phyloP scores from a whole-genome alignment of 2,797 vertebrate species.

The Lerista edwardsae region DNA sequence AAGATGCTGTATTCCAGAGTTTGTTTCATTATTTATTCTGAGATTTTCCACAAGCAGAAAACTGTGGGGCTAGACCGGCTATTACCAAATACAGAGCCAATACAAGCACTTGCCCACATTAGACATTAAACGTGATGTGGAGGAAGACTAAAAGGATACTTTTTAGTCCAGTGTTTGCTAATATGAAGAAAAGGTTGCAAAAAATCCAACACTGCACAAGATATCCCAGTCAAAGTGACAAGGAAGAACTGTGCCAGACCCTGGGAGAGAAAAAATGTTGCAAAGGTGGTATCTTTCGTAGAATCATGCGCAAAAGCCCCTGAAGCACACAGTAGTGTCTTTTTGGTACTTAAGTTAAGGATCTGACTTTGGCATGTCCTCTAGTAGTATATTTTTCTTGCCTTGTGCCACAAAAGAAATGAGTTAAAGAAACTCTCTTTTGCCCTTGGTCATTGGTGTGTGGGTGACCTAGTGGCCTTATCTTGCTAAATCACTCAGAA shows the following conservation, averaged over 20 bases:
- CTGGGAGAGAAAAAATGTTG: neutral
- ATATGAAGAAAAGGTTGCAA: slow-evolving; percentile 4
- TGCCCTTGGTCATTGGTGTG: neutral
- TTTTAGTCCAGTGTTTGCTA: neutral
- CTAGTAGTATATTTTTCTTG: neutral
- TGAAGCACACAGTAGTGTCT: neutral
- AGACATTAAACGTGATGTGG: neutral
- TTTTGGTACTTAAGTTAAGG: neutral
- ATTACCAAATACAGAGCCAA: neutral
- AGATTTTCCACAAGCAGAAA: neutral
- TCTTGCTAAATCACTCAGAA: neutral
- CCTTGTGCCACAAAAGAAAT: neutral
- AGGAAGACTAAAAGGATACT: neutral
- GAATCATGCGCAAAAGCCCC: neutral
- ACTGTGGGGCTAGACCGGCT: neutral
- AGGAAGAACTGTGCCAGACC: neutral
- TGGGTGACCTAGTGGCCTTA: neutral
- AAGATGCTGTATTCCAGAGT: neutral
- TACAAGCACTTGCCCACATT: neutral
- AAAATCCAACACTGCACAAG: neutral
- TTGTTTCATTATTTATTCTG: neutral
- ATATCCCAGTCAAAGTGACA: neutral
- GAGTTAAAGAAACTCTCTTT: neutral
- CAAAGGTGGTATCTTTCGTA: neutral
- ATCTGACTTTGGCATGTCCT: neutral